Evolutionary conservation across 2,113 vertebrate species (phyloP).

Genomic region (Puntigrus tetrazona): DNA sequence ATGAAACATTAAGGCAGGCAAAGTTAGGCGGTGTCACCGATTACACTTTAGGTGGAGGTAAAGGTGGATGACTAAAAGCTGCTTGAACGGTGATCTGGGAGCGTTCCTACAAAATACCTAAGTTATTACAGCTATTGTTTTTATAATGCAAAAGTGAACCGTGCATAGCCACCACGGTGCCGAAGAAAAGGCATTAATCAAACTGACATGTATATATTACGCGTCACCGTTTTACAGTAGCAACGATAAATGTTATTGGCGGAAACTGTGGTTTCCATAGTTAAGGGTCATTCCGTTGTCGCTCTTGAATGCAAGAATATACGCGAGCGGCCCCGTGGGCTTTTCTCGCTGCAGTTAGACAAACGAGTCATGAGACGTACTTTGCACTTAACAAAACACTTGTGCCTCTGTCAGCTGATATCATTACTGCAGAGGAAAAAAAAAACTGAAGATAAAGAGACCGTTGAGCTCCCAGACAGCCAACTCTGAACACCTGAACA

Average conservation of each 20-base stretch:
- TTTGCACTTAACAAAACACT: constrained; percentile 35
- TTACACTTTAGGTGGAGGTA: background rate
- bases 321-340: background rate
- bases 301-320: background rate
- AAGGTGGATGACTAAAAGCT: constrained; percentile 3
- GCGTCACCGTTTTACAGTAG: background rate
- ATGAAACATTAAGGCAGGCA: constrained; percentile 25
- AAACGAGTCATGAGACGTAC: constrained; percentile 16
- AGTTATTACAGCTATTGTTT: constrained; percentile 2
- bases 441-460: constrained; percentile 30
- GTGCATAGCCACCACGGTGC: background rate
- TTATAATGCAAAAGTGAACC: background rate
- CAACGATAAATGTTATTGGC: background rate
- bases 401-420: constrained; percentile 34
- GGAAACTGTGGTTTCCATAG: background rate
- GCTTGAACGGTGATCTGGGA: background rate
- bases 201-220: background rate
- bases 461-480: constrained; percentile 57
- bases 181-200: background rate
- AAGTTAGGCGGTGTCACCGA: background rate
- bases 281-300: background rate
- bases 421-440: constrained; percentile 52
- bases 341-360: background rate
- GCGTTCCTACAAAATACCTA: background rate
- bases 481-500: constrained; percentile 67